Evolutionary conservation across 2,888 invertebrate genomes (phyloP).

Genomic region (Leucoma salicis): DNA sequence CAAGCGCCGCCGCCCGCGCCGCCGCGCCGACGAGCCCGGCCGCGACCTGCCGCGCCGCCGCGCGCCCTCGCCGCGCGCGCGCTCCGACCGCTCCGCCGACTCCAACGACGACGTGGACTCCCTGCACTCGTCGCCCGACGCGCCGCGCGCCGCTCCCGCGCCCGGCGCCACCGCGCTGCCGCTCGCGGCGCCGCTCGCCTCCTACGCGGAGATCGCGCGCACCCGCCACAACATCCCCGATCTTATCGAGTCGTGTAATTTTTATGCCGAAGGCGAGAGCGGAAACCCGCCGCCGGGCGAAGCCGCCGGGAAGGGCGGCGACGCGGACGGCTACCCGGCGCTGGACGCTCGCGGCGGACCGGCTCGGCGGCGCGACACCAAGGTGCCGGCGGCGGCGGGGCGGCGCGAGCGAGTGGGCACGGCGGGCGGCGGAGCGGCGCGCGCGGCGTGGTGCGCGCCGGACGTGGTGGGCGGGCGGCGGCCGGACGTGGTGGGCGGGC

Average conservation of each 20-base stretch:
- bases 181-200: constrained; percentile 80
- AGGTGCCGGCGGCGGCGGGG: constrained; percentile 29
- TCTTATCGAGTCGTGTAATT: constrained; percentile 78
- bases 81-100: constrained; percentile 91
- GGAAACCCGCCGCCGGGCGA: constrained; percentile 14
- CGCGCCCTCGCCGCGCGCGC: constrained; percentile 77
- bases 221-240: constrained; percentile 75
- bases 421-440: constrained; percentile 47
- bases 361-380: constrained; percentile 31
- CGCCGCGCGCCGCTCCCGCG: constrained; percentile 62
- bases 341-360: constrained; percentile 33
- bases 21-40: constrained; percentile 77
- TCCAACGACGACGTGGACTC: constrained; percentile 92
- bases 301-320: constrained; percentile 18
- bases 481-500: constrained; percentile 66
- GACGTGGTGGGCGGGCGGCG: constrained; percentile 75
- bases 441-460: constrained; percentile 48
- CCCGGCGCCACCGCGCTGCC: constrained; percentile 81
- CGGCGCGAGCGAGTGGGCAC: constrained; percentile 23
- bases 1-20: constrained; percentile 90
- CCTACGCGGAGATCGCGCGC: constrained; percentile 92
- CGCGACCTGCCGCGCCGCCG: constrained; percentile 43
- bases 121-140: constrained; percentile 88
- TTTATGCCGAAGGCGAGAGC: constrained; percentile 61
- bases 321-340: constrained; percentile 41